Percentiles rank a stretch among this genome's conserved stretches.
These are phyloP conservation scores for Eristalis intricaria DNA, from an alignment of 2,888 invertebrate genomes.

Conservation along the genomic window DNA sequence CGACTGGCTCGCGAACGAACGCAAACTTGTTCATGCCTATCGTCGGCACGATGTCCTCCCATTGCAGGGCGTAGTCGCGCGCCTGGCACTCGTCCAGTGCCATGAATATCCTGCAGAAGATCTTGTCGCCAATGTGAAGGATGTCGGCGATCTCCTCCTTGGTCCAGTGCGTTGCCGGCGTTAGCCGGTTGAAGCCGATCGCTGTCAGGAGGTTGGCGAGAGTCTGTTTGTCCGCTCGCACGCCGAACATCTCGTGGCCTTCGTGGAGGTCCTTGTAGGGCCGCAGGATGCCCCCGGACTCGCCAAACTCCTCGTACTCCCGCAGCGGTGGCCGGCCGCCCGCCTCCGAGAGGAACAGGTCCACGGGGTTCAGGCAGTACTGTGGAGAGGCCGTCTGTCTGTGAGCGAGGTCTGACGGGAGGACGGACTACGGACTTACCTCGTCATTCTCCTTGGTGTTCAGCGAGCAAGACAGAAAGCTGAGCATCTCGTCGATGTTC, in stretches of 20 bases:
- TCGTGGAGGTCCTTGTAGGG: constrained; percentile 73
- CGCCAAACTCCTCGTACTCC: constrained; percentile 79
- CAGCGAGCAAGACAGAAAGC: constrained; percentile 47
- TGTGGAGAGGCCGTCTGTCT: background rate
- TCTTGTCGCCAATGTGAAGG: constrained; percentile 72
- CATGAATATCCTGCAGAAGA: constrained; percentile 67
- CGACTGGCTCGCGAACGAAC: constrained; percentile 23
- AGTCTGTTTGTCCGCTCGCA: constrained; percentile 73
- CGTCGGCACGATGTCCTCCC: constrained; percentile 52
- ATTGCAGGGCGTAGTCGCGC: constrained; percentile 47
- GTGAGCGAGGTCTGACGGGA: background rate
- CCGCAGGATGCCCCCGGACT: constrained; percentile 80
- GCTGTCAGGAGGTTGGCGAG: constrained; percentile 72
- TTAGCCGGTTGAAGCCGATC: constrained; percentile 70
- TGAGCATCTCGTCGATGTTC: constrained; percentile 71
- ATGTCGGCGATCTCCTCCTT: constrained; percentile 73
- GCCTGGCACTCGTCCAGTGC: constrained; percentile 52
- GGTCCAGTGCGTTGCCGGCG: constrained; percentile 69
- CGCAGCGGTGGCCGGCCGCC: constrained; percentile 80
- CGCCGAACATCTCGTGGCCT: constrained; percentile 69
- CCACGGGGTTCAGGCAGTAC: constrained; percentile 39
- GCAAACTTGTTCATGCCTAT: constrained; percentile 72
- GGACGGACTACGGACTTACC: constrained; percentile 35
- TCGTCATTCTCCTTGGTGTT: constrained; percentile 72
- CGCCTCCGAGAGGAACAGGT: constrained; percentile 37